Base-by-base conservation (phyloP, 2,797 vertebrate species). In the Cyclopterus lumpus region DNA sequence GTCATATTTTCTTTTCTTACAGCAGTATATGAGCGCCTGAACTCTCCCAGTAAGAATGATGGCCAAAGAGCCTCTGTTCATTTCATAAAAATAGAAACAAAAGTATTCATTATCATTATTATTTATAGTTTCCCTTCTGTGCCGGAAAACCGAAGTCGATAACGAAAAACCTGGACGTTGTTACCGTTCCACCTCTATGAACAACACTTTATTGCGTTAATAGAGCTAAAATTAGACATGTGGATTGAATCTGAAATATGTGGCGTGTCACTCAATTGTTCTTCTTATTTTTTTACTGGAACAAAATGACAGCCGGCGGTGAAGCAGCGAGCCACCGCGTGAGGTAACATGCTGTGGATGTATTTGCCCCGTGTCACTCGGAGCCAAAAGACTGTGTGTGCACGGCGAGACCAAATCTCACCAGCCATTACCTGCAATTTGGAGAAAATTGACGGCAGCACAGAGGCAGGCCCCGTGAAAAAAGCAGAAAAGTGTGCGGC, bases 391-490 rank as follows among this genome's bases (percentile, higher is more conserved):
- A 77, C 18, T 53, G 67, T 78, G 63, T 79, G 55, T 82, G 75
- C 66, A 79, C 46, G 20, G 20, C 82, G 80, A 85, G 84, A 82
- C 81, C 73, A 88, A 78, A 82, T 88, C 77, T 84, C 81, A 80
- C 64, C 73, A 81, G 73, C 85, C 64, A 85, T 87, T 86, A 89
- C 77, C 22, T 53, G 73, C 84, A 90, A 89, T 88, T 90, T 87
- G 51, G 55, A 86, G 79, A 84, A 90, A 88, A 90, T 86, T 89
- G 85, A 89, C 15, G 16, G 69, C 66, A 53, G 69, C 71, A 59
- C 66, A 71, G 74, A 81, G 62, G 60, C 67, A 71, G 63, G 64
- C 57, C 57, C 40, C 68, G 67, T n/a, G n/a, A n/a, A 87, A 76
- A 49, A 80, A 82, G 81, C 78, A 87, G 75, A 75, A 76, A 81